A percentile compares a stretch with the other conserved stretches of the same genome.
phyloP scores from a whole-genome alignment of 1,140 invertebrate genomes.

The Drosophila rufa region DNA sequence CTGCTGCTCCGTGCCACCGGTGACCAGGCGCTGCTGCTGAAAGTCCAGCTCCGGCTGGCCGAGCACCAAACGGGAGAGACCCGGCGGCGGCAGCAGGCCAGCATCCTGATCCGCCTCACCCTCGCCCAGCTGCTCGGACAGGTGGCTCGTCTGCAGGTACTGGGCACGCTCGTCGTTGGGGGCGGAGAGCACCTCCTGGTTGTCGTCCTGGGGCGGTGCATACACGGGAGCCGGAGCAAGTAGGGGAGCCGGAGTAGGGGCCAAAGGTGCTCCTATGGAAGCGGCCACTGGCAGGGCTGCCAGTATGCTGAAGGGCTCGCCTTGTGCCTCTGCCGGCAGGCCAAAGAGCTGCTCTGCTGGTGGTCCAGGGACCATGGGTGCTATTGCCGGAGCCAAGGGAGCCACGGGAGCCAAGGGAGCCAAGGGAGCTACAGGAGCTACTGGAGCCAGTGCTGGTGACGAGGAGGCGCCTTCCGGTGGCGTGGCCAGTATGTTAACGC shows the following conservation, averaged over 20 bases:
- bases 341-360: conserved; percentile 35
- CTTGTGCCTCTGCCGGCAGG: conserved; percentile 14
- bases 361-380: conserved; percentile 8
- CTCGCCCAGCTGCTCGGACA: conserved; percentile 86
- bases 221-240: conserved; percentile 44
- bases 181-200: conserved; percentile 72
- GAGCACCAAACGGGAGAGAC: conserved; percentile 87
- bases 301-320: conserved; percentile 20
- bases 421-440: background rate
- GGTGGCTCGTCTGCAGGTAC: conserved; percentile 90
- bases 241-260: conserved; percentile 83
- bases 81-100: conserved; percentile 86
- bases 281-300: conserved; percentile 16
- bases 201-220: conserved; percentile 36
- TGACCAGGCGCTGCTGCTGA: conserved; percentile 78
- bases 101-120: conserved; percentile 70
- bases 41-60: conserved; percentile 87
- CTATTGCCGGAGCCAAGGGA: background rate
- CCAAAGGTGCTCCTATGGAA: background rate
- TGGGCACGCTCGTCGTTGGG: conserved; percentile 89
- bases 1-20: conserved; percentile 75
- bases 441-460: conserved; percentile 28
- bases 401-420: background rate
- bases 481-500: conserved; percentile 72
- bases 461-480: conserved; percentile 25